Evolutionary conservation across 1,140 invertebrate species (phyloP).

Genomic region (Dendroctonus valens): DNA sequence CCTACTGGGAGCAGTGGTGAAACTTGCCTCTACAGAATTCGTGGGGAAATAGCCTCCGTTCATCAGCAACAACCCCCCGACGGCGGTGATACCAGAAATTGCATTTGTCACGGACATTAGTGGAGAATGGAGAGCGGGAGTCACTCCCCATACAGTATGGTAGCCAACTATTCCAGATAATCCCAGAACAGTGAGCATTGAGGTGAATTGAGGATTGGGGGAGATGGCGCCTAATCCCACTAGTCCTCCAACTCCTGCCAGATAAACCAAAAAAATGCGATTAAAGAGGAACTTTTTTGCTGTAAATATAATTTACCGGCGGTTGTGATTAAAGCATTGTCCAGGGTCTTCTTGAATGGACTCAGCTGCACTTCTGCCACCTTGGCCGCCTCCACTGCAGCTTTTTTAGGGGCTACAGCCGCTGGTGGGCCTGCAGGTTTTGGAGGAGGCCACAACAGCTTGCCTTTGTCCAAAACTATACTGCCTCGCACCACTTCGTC

Average conservation of each 20-base stretch:
- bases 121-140: constrained; percentile 85
- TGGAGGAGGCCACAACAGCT: constrained; percentile 79
- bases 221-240: constrained; percentile 71
- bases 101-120: constrained; percentile 94
- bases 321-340: constrained; percentile 70
- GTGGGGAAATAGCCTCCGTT: constrained; percentile 74
- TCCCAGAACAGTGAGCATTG: constrained; percentile 84
- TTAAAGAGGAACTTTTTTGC: not conserved
- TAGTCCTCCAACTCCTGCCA: constrained; percentile 63
- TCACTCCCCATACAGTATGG: constrained; percentile 91
- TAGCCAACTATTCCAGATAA: constrained; percentile 83
- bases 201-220: constrained; percentile 80
- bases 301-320: constrained; percentile 54
- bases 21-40: constrained; percentile 60
- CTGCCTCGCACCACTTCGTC: constrained; percentile 86
- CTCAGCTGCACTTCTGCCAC: constrained; percentile 50
- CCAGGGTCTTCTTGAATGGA: constrained; percentile 59
- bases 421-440: constrained; percentile 55
- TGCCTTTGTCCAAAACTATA: constrained; percentile 72
- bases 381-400: constrained; percentile 50
- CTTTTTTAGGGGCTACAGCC: constrained; percentile 47
- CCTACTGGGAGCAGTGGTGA: not conserved
- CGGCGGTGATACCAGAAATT: constrained; percentile 87
- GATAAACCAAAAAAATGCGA: not conserved
- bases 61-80: constrained; percentile 81